Base-by-base conservation (phyloP, 2,797 vertebrate genomes). In the Chiloscyllium punctatum region DNA sequence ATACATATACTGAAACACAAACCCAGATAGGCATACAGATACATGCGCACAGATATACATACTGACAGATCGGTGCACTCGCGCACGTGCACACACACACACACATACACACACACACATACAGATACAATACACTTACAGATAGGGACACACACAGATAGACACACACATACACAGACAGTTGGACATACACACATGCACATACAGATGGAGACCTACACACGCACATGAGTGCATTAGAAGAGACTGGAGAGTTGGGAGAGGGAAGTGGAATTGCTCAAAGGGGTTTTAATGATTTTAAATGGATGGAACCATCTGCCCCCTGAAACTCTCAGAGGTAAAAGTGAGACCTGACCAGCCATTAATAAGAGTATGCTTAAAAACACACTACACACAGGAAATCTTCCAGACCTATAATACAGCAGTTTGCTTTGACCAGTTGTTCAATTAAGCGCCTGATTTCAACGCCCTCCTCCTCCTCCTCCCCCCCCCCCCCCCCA, bases 251-350 rank as follows among this genome's bases (percentile, higher is more conserved):
- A 42, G 57, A 15, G 57, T n/a, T 33, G 27, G 53, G 15, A 33
- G n/a, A 62, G 62, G 62, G 21, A 62, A 33, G 62, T 37, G 25
- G 62, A 92, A 42, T 92, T 92, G 90, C 90, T 92, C 23, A 92
- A 66, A 92, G 90, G 90, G 66, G 66, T 92, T 92, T 92, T 92
- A 92, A 92, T 92, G 90, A 92, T 92, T 69, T 68, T 92, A 92
- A 69, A 92, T 92, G 90, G 62, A 92, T 92, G 66, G 66, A 42
- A 92, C 90, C 90, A 92, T 92, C 90, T 92, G 90, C 90, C 90
- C 88, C 66, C 90, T 68, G 90, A n/a, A 69, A 92, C n/a, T 92
- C 90, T 92, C 90, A 69, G 90, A 92, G 90, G 90, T 92, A 92
- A 92, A 92, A 92, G 42, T 92, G 21, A 92, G 90, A 69, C 62